A percentile compares a stretch with the other conserved stretches of the same genome.
These are phyloP conservation scores for Campylomormyrus tamandua DNA, from an alignment of 2,113 vertebrate genomes.

Conservation along the genomic window DNA sequence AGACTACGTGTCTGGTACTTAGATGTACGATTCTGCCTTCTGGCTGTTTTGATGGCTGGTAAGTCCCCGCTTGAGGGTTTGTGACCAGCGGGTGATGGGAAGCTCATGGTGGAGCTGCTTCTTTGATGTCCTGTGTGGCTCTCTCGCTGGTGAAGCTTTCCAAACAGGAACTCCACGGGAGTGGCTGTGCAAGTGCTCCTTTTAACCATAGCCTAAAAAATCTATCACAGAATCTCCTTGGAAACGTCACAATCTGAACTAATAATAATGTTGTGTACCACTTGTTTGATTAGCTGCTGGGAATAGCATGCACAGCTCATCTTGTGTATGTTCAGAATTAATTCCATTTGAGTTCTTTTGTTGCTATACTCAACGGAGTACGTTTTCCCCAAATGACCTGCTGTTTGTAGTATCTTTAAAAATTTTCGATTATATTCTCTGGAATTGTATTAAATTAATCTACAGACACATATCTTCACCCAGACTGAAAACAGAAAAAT, in stretches of 20 bases:
- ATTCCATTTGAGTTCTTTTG: not conserved
- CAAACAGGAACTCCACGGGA: not conserved
- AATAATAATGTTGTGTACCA: conserved; percentile 43
- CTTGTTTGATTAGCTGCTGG: conserved; percentile 37
- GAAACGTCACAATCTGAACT: conserved; percentile 21
- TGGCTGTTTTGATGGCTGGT: not conserved
- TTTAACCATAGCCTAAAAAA: not conserved
- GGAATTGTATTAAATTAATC: not conserved
- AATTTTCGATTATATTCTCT: not conserved
- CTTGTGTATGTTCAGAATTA: conserved; percentile 17
- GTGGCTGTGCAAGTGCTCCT: not conserved
- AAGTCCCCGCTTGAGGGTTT: not conserved
- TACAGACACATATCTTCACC: not conserved
- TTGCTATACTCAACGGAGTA: not conserved
- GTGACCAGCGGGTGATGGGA: not conserved
- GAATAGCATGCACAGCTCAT: conserved; percentile 33
- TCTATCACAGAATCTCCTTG: conserved; percentile 24
- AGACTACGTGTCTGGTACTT: conserved; percentile 8
- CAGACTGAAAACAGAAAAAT: not conserved
- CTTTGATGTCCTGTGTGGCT: not conserved
- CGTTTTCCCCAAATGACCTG: not conserved
- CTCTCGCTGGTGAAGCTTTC: not conserved
- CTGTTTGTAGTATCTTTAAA: not conserved
- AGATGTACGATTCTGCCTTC: not conserved
- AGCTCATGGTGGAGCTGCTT: not conserved